Evolutionary conservation across 2,888 invertebrate species (phyloP).

Genomic region (Pseudoips prasinana): DNA sequence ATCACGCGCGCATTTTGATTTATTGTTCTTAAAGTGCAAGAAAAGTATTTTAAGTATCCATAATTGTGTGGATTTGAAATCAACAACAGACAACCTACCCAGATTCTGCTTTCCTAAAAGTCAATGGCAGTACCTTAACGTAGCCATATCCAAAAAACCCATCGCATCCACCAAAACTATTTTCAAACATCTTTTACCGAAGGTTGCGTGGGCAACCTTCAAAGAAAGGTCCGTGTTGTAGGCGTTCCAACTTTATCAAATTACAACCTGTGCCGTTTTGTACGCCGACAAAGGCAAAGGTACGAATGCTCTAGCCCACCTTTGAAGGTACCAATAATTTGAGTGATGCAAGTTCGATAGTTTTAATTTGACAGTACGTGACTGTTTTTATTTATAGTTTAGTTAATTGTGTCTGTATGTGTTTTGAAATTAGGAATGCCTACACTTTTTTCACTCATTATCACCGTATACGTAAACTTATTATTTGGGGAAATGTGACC

Average conservation of each 20-base stretch:
- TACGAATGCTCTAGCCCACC: constrained; percentile 53
- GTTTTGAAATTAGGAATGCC: background rate
- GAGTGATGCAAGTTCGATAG: constrained; percentile 33
- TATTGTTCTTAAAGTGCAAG: no score
- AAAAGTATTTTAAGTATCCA: no score
- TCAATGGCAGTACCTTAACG: no score
- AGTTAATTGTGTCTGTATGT: constrained; percentile 2
- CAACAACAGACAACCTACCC: no score
- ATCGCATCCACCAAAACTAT: constrained; percentile 28
- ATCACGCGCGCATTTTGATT: no score
- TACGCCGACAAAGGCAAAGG: constrained; percentile 78
- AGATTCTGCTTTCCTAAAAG: no score
- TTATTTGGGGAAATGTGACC: no score
- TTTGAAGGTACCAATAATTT: constrained; percentile 40
- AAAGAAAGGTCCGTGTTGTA: constrained; percentile 72
- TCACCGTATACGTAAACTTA: no score
- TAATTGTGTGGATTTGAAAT: no score
- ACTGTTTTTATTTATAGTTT: constrained; percentile 9
- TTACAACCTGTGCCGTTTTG: constrained; percentile 79
- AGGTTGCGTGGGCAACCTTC: constrained; percentile 73
- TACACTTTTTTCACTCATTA: no score
- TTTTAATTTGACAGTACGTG: constrained; percentile 38
- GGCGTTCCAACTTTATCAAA: constrained; percentile 80
- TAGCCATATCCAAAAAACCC: background rate
- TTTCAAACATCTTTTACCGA: constrained; percentile 47